These are phyloP conservation scores for Hippasteria phrygiana DNA, from an alignment of 53 echinoderm and acorn worm species.

Conservation along the genomic window DNA sequence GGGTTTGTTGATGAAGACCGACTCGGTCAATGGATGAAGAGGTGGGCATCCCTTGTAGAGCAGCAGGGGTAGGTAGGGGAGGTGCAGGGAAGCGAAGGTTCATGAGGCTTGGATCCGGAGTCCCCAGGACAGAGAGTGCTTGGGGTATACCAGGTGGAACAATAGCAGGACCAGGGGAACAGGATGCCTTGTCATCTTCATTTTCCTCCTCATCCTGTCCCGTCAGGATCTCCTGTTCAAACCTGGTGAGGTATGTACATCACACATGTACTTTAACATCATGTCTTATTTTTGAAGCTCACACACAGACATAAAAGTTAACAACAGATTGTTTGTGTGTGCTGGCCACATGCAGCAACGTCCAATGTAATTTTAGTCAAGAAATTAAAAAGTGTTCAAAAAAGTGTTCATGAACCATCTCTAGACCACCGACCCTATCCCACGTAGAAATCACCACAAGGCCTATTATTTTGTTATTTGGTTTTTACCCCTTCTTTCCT, in stretches of 20 bases:
- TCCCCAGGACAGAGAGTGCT: constrained; percentile 37
- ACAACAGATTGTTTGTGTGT: too few relatives aligned
- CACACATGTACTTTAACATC: too few relatives aligned
- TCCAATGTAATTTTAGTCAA: too few relatives aligned
- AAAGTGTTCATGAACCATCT: too few relatives aligned
- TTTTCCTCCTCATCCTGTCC: constrained; percentile 26
- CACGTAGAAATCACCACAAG: too few relatives aligned
- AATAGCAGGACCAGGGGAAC: constrained; percentile 3
- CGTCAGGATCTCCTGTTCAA: constrained; percentile 86
- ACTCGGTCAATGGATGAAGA: background rate
- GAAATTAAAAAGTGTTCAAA: too few relatives aligned
- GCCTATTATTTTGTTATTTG: too few relatives aligned
- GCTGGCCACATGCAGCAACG: too few relatives aligned
- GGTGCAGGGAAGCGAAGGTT: constrained; percentile 45
- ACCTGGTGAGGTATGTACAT: constrained; percentile 54
- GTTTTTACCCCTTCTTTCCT: too few relatives aligned
- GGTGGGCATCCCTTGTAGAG: background rate
- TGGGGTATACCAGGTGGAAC: constrained; percentile 31
- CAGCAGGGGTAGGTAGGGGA: background rate
- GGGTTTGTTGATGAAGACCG: background rate
- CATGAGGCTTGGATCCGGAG: constrained; percentile 46
- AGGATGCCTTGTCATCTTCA: background rate
- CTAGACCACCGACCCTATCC: too few relatives aligned
- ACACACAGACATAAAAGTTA: too few relatives aligned
- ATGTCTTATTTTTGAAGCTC: too few relatives aligned